Evolutionary conservation across 2,888 invertebrate species (phyloP), one percentile per base, ranked within the genome.

Genomic region (Leptopilina myrica): DNA sequence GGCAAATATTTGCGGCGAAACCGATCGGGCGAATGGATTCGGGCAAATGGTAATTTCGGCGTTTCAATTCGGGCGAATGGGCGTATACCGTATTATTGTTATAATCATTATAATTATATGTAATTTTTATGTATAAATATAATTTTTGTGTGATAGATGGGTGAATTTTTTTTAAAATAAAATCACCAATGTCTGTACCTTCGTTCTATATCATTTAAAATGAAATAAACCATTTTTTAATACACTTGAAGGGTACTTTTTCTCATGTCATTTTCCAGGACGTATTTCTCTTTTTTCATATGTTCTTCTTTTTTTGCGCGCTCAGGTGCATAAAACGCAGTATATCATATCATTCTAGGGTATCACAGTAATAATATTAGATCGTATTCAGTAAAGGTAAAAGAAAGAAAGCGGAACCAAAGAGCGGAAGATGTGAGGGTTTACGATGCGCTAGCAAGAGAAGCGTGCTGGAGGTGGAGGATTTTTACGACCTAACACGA

Each of bases 381-480:
- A 83, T 84, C 81, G 80, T 85, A 84, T 82, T 80, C 85, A 83
- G 76, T 82, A 75, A 53, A 33, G 67, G 66, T 53, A 76, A 62
- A 59, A 79, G 64, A 33, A 33, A 14, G 43, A 46, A 40, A n/a
- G 69, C 26, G 81, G 73, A 69, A 76, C 67, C 79, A 69, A 49
- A 43, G 76, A 78, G 80, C 77, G 67, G 8, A 75, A 69, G 80
- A 75, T 77, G 78, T 78, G 81, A 83, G 83, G 86, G 83, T 88
- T 88, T 88, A 89, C 84, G 88, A 88, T 82, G 84, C 83, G 86
- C 83, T 83, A 87, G 84, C 80, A 80, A 84, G 81, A 76, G 84
- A 83, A 69, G 76, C 75, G 80, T 76, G 75, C 62, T 81, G 79
- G 83, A 76, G 80, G 82, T 79, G 79, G 79, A 81, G 80, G 83